Percentiles rank a stretch among this genome's conserved stretches.
These are phyloP conservation scores for Coryphaenoides rupestris DNA, from an alignment of 2,113 vertebrate genomes.

Conservation along the genomic window DNA sequence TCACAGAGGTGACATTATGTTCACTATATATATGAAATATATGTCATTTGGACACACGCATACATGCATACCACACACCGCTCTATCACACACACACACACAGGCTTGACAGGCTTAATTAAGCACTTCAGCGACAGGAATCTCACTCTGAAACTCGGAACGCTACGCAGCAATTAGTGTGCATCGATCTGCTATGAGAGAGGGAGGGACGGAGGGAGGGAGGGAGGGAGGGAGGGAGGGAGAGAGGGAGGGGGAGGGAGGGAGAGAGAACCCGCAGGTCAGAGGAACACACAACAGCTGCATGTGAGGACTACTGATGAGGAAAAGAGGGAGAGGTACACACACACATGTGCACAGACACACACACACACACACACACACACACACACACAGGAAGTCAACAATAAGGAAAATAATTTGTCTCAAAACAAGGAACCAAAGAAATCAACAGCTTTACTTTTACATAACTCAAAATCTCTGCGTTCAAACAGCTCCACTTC, in stretches of 20 bases:
- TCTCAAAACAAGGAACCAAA: too few species aligned
- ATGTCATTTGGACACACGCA: neutral
- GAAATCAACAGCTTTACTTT: too few species aligned
- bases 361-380: too few species aligned
- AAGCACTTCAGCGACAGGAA: constrained; percentile 41
- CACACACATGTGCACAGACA: neutral
- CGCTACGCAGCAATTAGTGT: constrained; percentile 45
- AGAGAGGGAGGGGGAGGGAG: neutral
- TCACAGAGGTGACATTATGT: too few species aligned
- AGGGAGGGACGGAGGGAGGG: neutral
- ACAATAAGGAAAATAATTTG: too few species aligned
- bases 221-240: neutral
- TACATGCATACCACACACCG: constrained; percentile 4
- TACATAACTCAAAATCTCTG: too few species aligned
- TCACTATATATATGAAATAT: too few species aligned
- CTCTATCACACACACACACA: neutral
- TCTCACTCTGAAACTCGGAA: constrained; percentile 27
- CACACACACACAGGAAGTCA: too few species aligned
- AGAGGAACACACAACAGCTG: neutral
- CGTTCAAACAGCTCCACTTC: too few species aligned
- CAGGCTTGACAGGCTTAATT: constrained; percentile 40
- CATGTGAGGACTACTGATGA: too few species aligned
- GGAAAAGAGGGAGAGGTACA: too few species aligned
- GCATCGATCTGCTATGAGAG: constrained; percentile 40
- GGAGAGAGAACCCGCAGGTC: too few species aligned